Evolutionary conservation across 2,797 vertebrate species (phyloP).

Genomic region (Hoplostethus atlanticus): DNA sequence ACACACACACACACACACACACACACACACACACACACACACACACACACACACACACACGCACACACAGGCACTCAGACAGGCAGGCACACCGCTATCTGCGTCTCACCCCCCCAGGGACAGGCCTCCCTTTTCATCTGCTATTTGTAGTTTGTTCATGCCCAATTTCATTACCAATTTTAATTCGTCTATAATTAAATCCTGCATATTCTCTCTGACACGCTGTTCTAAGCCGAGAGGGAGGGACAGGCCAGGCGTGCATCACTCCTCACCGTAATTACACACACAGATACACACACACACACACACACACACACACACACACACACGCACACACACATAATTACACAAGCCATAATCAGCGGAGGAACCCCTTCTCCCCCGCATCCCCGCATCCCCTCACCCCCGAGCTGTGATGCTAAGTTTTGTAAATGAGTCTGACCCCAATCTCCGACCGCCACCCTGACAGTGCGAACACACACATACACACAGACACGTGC

Average conservation of each 20-base stretch:
- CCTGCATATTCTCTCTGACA: slow-evolving; percentile 99
- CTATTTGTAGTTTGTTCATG: slow-evolving; percentile 93
- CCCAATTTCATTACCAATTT: slow-evolving; percentile 99
- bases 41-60: slow-evolving; percentile 67
- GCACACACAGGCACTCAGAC: slow-evolving; percentile 71
- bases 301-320: slow-evolving; percentile 36
- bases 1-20: slow-evolving; percentile 9
- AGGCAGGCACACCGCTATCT: slow-evolving; percentile 80
- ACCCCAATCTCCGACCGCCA: slow-evolving; percentile 99
- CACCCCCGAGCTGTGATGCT: slow-evolving; percentile 94
- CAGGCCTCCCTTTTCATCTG: slow-evolving; percentile 89
- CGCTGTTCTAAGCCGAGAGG: slow-evolving; percentile 96
- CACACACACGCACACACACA: slow-evolving; percentile 41
- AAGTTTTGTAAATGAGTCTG: slow-evolving; percentile 99
- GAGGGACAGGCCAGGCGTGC: slow-evolving; percentile 95
- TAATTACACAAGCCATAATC: slow-evolving; percentile 92
- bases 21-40: slow-evolving; percentile 51
- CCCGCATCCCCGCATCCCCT: slow-evolving; percentile 79
- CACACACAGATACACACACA: slow-evolving; percentile 71
- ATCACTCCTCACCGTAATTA: slow-evolving; percentile 98
- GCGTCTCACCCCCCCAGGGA: slow-evolving; percentile 83
- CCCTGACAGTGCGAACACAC: slow-evolving; percentile 84
- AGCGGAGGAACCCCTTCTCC: slow-evolving; percentile 94
- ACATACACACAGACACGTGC: slow-evolving; percentile 29
- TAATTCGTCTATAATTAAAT: slow-evolving; percentile 99